phyloP scores from a whole-genome alignment of 1,140 invertebrate genomes.

The Drosophila trapezifrons region DNA sequence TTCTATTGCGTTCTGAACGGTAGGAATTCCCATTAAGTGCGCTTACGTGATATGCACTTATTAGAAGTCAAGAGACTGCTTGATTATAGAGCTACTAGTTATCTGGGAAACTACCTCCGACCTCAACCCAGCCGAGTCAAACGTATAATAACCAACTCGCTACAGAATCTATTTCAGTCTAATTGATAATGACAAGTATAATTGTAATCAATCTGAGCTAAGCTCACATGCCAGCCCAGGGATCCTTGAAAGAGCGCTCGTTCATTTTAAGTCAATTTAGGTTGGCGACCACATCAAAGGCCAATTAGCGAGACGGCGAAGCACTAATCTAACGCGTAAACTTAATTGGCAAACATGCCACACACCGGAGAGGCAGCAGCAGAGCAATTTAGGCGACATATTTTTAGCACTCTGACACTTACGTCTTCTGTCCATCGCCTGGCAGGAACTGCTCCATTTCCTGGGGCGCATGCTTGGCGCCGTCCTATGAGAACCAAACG shows the following conservation, averaged over 20 bases:
- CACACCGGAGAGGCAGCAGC: conserved; percentile 1
- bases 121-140: conserved; percentile 1
- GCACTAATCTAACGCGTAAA: conserved; percentile 43
- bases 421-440: conserved; percentile 82
- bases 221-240: background rate
- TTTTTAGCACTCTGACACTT: conserved; percentile 58
- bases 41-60: conserved; percentile 38
- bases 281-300: conserved; percentile 45
- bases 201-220: conserved; percentile 38
- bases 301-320: conserved; percentile 44
- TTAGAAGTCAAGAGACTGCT: conserved; percentile 24
- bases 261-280: conserved; percentile 39
- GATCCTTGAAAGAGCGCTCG: background rate
- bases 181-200: conserved; percentile 12
- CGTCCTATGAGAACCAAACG: conserved; percentile 51
- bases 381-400: conserved; percentile 37
- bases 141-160: background rate
- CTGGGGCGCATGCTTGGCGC: conserved; percentile 77
- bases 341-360: conserved; percentile 63
- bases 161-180: background rate
- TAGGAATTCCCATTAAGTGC: conserved; percentile 12
- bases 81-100: conserved; percentile 37
- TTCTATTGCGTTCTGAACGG: conserved; percentile 29
- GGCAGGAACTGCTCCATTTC: conserved; percentile 89
- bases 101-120: background rate